These are phyloP conservation scores for Rhagium mordax DNA, from an alignment of 2,888 invertebrate species.

Conservation along the genomic window DNA sequence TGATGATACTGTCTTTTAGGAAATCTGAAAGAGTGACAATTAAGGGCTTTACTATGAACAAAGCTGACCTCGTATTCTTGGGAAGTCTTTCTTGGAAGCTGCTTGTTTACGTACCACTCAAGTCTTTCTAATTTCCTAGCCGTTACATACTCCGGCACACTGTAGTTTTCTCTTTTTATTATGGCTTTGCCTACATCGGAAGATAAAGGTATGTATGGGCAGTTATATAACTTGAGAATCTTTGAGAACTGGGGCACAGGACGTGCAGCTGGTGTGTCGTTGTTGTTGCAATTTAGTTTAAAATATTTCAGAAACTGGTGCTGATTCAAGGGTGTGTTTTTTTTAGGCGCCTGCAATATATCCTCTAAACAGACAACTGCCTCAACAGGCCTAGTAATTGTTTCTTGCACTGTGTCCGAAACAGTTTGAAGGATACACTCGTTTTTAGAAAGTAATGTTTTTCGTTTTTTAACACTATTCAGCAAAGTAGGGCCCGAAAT, in stretches of 20 bases:
- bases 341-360: neutral
- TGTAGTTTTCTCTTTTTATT: conserved; percentile 50
- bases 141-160: conserved; percentile 53
- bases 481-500: neutral
- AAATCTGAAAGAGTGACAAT: conserved; percentile 49
- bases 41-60: conserved; percentile 45
- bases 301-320: conserved; percentile 28
- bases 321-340: neutral
- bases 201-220: conserved; percentile 60
- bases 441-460: conserved; percentile 18
- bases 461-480: conserved; percentile 17
- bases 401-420: neutral
- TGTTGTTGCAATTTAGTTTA: conserved; percentile 8
- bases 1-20: conserved; percentile 56
- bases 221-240: conserved; percentile 39
- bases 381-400: neutral
- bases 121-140: conserved; percentile 55
- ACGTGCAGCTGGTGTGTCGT: neutral
- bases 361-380: conserved; percentile 17
- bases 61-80: conserved; percentile 42
- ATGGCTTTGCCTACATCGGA: conserved; percentile 61
- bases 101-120: conserved; percentile 60
- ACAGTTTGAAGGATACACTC: conserved; percentile 1
- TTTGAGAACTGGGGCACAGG: neutral
- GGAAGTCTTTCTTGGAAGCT: conserved; percentile 26